Conservation (phyloP, 1,140 invertebrate genomes). For the Himalopsyche phryganea region DNA sequence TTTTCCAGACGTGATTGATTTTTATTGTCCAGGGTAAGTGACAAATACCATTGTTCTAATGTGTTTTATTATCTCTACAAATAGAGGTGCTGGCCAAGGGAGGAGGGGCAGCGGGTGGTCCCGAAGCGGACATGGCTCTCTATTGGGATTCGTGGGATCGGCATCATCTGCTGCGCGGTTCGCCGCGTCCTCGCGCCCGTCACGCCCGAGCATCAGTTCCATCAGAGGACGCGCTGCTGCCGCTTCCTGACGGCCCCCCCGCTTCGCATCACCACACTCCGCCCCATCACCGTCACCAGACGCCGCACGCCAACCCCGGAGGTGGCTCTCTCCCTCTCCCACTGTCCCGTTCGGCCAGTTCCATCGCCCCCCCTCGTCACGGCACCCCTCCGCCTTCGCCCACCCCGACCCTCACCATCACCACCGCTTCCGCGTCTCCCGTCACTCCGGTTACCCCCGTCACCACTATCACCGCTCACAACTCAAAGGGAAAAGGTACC, state of each 20-base stretch:
- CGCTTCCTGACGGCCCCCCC: conserved; percentile 1
- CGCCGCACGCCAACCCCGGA: conserved; percentile 7
- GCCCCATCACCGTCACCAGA: background rate
- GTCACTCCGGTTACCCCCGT: too few species aligned
- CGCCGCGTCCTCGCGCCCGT: conserved; percentile 58
- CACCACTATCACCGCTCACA: background rate
- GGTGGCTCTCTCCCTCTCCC: conserved; percentile 18
- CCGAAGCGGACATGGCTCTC: conserved; percentile 56
- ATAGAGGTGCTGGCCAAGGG: conserved; percentile 1
- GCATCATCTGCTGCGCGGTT: conserved; percentile 52
- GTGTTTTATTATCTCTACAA: too few species aligned
- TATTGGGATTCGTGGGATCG: conserved; percentile 94
- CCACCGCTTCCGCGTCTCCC: background rate
- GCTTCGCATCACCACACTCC: conserved; percentile 2
- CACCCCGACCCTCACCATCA: conserved; percentile 1
- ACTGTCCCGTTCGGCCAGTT: conserved; percentile 28
- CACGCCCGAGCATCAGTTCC: conserved; percentile 56
- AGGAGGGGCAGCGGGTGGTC: conserved; percentile 36
- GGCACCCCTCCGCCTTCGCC: conserved; percentile 13
- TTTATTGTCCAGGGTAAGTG: too few species aligned
- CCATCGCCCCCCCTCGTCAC: conserved; percentile 15
- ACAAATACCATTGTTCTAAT: too few species aligned
- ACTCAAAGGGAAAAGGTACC: conserved; percentile 31
- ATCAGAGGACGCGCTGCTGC: conserved; percentile 56
- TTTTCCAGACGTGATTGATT: too few species aligned